phyloP scores from a whole-genome alignment of 2,113 vertebrate genomes.

The Antechinus flavipes region DNA sequence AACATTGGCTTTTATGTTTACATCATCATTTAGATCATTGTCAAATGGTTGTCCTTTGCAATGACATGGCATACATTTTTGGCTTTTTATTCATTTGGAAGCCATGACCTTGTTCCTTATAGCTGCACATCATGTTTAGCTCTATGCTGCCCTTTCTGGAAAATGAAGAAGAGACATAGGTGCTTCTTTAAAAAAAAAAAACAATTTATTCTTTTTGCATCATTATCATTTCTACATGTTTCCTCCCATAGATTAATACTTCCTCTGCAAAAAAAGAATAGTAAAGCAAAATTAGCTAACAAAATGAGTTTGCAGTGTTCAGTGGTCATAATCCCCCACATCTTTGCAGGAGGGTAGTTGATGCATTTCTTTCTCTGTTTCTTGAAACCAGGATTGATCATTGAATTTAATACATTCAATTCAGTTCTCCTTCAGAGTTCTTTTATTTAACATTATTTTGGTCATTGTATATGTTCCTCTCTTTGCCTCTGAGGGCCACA shows the following conservation, averaged over 20 bases:
- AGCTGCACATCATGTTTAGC: background rate
- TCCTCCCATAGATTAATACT: too few relatives aligned
- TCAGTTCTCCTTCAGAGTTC: background rate
- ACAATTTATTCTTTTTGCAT: background rate
- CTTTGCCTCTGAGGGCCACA: background rate
- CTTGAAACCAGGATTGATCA: background rate
- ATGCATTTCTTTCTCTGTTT: background rate
- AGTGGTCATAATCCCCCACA: background rate
- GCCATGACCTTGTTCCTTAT: background rate
- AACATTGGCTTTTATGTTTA: background rate
- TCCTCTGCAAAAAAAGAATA: too few relatives aligned
- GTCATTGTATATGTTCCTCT: background rate
- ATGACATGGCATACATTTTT: background rate
- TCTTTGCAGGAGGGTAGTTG: background rate
- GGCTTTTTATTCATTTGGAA: background rate
- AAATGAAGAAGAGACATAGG: too few relatives aligned
- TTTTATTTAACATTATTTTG: background rate
- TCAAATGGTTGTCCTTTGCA: background rate
- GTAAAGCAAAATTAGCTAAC: background rate
- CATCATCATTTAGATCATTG: background rate
- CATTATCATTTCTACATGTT: background rate
- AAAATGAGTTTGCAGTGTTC: background rate
- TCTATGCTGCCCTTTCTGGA: background rate
- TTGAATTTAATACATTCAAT: background rate
- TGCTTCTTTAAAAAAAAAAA: background rate